phyloP scores from a whole-genome alignment of 1,140 invertebrate genomes.

The Xylocopa sonorina region DNA sequence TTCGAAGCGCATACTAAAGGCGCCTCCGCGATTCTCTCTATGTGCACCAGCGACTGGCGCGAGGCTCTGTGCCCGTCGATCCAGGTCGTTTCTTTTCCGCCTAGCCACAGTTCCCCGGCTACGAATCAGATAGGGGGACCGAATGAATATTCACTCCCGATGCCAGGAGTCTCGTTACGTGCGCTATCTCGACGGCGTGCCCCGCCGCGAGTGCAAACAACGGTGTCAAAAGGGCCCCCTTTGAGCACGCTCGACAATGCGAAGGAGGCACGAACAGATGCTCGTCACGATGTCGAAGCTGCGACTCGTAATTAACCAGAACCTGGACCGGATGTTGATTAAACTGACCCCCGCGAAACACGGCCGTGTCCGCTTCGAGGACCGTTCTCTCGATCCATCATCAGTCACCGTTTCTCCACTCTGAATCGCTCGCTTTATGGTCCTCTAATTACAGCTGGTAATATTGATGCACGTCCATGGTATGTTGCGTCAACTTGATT shows the following conservation, averaged over 20 bases:
- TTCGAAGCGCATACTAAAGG: background rate
- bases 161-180: slow-evolving; percentile 60
- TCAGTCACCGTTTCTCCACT: slow-evolving; percentile 10
- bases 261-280: slow-evolving; percentile 60
- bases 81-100: slow-evolving; percentile 10
- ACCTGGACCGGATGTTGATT: slow-evolving; percentile 58
- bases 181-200: slow-evolving; percentile 57
- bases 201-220: slow-evolving; percentile 53
- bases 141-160: slow-evolving; percentile 64
- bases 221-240: slow-evolving; percentile 62
- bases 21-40: background rate
- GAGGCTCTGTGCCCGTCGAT: background rate
- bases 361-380: background rate
- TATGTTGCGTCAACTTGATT: background rate
- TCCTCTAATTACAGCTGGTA: slow-evolving; percentile 14
- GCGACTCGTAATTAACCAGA: slow-evolving; percentile 64
- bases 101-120: slow-evolving; percentile 11
- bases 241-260: slow-evolving; percentile 49
- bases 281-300: slow-evolving; percentile 52
- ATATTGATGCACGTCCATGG: background rate
- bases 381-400: background rate
- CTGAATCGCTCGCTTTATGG: background rate
- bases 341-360: slow-evolving; percentile 41
- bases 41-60: background rate
- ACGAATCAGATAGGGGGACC: slow-evolving; percentile 57